Conservation (phyloP, 2,113 vertebrate species). For the Mesitornis unicolor region DNA sequence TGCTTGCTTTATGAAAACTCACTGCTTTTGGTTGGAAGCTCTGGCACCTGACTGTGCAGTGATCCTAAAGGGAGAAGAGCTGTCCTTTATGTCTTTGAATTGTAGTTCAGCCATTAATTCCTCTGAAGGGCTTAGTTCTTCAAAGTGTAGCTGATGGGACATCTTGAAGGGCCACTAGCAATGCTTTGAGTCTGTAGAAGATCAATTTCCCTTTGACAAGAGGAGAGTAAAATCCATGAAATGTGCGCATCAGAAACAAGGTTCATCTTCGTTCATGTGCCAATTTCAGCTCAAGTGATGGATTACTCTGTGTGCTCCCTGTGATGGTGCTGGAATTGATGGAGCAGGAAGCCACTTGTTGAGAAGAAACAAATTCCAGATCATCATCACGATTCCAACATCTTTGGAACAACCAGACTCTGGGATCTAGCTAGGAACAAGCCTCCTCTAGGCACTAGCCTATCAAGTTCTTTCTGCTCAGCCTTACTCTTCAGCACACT, state of each 20-base stretch:
- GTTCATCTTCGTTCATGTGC: not conserved
- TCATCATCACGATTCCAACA: too few relatives aligned
- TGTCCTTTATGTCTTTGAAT: not conserved
- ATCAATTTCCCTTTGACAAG: not conserved
- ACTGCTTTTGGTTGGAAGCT: not conserved
- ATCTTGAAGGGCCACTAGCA: not conserved
- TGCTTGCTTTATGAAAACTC: not conserved
- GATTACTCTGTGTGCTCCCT: not conserved
- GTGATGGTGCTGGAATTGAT: not conserved
- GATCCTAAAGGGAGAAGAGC: not conserved
- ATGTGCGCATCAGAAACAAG: rapidly evolving
- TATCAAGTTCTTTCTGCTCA: not conserved
- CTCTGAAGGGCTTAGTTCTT: not conserved
- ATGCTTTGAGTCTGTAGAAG: not conserved
- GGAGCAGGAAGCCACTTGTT: not conserved
- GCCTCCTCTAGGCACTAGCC: not conserved
- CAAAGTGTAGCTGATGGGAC: not conserved
- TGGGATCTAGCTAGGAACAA: not conserved
- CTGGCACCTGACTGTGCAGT: not conserved
- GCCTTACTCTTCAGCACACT: rapidly evolving
- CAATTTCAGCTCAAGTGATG: not conserved
- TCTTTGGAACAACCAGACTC: too few relatives aligned
- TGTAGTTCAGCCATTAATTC: not conserved
- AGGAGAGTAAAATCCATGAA: not conserved
- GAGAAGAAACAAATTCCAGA: not conserved